These are phyloP conservation scores for Romanogobio albipinnatus DNA, from an alignment of 2,113 vertebrate genomes.

Conservation along the genomic window DNA sequence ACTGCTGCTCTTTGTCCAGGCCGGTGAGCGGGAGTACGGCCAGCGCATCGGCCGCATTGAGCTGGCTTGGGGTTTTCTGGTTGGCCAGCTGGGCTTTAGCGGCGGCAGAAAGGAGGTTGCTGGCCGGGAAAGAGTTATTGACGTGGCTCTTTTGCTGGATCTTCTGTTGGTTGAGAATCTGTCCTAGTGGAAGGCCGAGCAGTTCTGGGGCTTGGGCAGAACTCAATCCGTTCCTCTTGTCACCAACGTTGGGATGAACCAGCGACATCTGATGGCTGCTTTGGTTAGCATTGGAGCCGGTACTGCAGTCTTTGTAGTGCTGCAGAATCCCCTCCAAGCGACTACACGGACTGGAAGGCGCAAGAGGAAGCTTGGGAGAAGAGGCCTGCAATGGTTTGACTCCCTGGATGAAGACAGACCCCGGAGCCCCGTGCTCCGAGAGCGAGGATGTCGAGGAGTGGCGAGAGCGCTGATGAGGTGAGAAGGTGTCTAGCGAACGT, in stretches of 20 bases:
- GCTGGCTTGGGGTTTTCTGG: slow-evolving; percentile 73
- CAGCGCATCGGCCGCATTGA: slow-evolving; percentile 54
- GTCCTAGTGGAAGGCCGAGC: slow-evolving; percentile 78
- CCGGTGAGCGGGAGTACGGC: slow-evolving; percentile 60
- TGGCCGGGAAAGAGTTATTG: slow-evolving; percentile 82
- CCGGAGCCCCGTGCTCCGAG: slow-evolving; percentile 69
- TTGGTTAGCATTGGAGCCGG: slow-evolving; percentile 71
- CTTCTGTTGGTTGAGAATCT: slow-evolving; percentile 79
- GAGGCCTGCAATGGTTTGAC: slow-evolving; percentile 67
- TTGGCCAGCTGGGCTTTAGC: slow-evolving; percentile 86
- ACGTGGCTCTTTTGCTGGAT: slow-evolving; percentile 72
- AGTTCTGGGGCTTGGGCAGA: slow-evolving; percentile 66
- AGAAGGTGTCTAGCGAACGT: slow-evolving; percentile 62
- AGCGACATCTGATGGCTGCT: slow-evolving; percentile 68
- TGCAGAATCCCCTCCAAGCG: slow-evolving; percentile 78
- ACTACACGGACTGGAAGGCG: slow-evolving; percentile 65
- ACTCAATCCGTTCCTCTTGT: slow-evolving; percentile 60
- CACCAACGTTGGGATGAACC: slow-evolving; percentile 45
- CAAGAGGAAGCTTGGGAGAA: slow-evolving; percentile 56
- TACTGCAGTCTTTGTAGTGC: slow-evolving; percentile 79
- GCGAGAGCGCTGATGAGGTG: slow-evolving; percentile 73
- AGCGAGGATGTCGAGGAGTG: slow-evolving; percentile 78
- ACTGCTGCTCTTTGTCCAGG: slow-evolving; percentile 68
- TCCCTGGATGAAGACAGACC: slow-evolving; percentile 65
- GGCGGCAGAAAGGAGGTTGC: slow-evolving; percentile 86